Percentiles rank a stretch among this genome's conserved stretches.
Evolutionary conservation across 2,113 vertebrate species (phyloP).

Genomic region (Pyrgilauda ruficollis): DNA sequence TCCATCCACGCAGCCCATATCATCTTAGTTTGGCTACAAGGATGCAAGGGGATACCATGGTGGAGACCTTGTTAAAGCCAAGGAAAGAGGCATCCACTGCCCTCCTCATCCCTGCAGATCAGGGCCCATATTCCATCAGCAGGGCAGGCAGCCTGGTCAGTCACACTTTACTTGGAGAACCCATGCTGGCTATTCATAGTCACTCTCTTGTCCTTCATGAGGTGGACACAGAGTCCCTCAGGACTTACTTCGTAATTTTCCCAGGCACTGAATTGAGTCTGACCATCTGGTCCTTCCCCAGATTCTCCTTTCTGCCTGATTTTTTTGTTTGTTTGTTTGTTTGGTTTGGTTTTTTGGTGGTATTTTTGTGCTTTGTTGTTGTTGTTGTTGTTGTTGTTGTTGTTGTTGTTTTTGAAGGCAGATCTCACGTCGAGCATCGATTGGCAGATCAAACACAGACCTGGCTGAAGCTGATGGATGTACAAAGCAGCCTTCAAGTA

Average conservation of each 20-base stretch:
- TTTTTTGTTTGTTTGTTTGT: neutral
- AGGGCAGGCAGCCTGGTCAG: neutral
- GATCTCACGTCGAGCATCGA: rapidly evolving
- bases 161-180: neutral
- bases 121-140: neutral
- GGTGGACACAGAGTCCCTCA: neutral
- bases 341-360: neutral
- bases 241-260: neutral
- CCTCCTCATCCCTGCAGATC: neutral
- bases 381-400: neutral
- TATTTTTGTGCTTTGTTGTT: too few species aligned
- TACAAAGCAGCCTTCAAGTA: neutral
- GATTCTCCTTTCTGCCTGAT: neutral
- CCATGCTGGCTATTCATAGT: neutral
- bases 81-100: neutral
- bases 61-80: neutral
- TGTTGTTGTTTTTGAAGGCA: neutral
- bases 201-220: neutral
- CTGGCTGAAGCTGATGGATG: neutral
- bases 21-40: neutral
- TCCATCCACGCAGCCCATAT: neutral
- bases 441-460: neutral
- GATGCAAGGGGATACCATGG: neutral
- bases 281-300: neutral
- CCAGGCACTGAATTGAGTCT: neutral